Conservation (phyloP, 1,140 invertebrate genomes). For the Asbolus verrucosus region DNA sequence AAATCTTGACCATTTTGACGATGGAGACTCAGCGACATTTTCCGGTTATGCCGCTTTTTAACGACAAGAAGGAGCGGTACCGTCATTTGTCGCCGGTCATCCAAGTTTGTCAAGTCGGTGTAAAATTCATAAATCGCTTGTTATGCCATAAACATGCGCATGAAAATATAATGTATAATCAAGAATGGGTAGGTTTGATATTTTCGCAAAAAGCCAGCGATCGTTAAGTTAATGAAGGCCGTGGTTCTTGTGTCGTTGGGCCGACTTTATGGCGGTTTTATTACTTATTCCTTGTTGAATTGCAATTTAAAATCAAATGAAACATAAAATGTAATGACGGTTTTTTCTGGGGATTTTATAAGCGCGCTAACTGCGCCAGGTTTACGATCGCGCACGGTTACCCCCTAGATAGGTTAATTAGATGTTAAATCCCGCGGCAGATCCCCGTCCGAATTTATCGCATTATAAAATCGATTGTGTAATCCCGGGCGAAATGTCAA, state of each 20-base stretch:
- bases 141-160: neutral
- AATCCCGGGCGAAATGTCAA: neutral
- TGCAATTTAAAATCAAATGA: conserved; percentile 39
- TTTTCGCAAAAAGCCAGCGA: conserved; percentile 33
- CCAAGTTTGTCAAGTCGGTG: no score
- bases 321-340: conserved; percentile 22
- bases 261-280: conserved; percentile 23
- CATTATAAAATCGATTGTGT: neutral
- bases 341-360: conserved; percentile 20
- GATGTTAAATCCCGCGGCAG: no score
- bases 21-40: no score
- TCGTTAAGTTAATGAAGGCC: conserved; percentile 38
- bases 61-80: no score
- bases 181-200: conserved; percentile 18
- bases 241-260: conserved; percentile 33
- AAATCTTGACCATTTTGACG: no score
- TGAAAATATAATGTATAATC: conserved; percentile 11
- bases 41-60: no score
- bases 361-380: conserved; percentile 1
- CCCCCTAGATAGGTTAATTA: conserved; percentile 18
- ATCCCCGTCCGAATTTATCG: neutral
- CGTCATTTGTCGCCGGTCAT: no score
- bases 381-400: neutral
- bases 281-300: conserved; percentile 35
- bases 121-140: conserved; percentile 19